These are phyloP conservation scores for Epinephelus fuscoguttatus DNA, from an alignment of 2,113 vertebrate genomes.

Conservation along the genomic window DNA sequence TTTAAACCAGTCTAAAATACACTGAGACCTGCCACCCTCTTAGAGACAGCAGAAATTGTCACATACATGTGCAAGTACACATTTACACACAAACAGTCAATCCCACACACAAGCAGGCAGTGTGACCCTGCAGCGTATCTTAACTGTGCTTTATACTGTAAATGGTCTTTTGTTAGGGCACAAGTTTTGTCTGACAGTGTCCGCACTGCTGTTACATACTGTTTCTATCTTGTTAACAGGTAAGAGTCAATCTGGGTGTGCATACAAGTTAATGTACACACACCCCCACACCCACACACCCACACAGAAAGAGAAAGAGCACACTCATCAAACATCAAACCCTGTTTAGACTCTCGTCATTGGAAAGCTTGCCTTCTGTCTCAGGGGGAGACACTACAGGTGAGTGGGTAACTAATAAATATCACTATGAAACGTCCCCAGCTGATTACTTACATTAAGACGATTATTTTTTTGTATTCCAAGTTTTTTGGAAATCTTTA, in stretches of 20 bases:
- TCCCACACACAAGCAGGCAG: slow-evolving; percentile 38
- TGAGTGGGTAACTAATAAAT: too few species aligned
- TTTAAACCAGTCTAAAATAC: slow-evolving; percentile 47
- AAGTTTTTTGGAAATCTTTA: too few species aligned
- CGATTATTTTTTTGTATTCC: too few species aligned
- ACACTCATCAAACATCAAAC: slow-evolving; percentile 36
- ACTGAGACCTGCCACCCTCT: slow-evolving; percentile 35
- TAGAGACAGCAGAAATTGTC: slow-evolving; percentile 48
- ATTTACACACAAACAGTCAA: slow-evolving; percentile 39
- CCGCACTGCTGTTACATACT: not conserved
- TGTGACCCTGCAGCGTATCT: slow-evolving; percentile 47
- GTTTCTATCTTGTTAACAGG: slow-evolving; percentile 18
- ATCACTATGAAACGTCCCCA: too few species aligned
- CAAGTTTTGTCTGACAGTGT: slow-evolving; percentile 21
- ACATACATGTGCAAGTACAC: slow-evolving; percentile 47
- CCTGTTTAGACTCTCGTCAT: slow-evolving; percentile 53
- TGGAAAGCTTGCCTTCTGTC: slow-evolving; percentile 14
- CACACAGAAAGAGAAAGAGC: not conserved
- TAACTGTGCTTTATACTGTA: slow-evolving; percentile 60
- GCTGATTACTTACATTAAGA: too few species aligned
- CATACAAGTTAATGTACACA: slow-evolving; percentile 8
- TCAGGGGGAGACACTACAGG: slow-evolving; percentile 3
- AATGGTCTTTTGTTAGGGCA: slow-evolving; percentile 3
- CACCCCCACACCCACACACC: not conserved
- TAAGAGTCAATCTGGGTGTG: slow-evolving; percentile 22